A percentile compares a stretch with the other conserved stretches of the same genome.
phyloP scores from a whole-genome alignment of 1,140 invertebrate genomes.

The Argopecten irradians region DNA sequence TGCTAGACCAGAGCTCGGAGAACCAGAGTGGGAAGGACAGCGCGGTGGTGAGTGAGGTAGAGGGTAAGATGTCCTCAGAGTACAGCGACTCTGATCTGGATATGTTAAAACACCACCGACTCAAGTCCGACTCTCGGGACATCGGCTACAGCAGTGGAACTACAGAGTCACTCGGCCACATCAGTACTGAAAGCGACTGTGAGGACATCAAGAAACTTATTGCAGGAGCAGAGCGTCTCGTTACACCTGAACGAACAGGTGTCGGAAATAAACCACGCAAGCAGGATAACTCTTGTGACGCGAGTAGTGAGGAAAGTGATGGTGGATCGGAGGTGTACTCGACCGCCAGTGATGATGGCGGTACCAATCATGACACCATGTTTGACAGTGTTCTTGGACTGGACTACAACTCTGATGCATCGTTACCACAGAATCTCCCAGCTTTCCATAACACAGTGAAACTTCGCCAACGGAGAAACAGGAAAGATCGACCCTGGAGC shows the following conservation, averaged over 20 bases:
- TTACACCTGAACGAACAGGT: constrained; percentile 30
- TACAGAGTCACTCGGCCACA: constrained; percentile 47
- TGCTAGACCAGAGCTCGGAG: constrained; percentile 36
- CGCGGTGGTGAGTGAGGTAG: constrained; percentile 54
- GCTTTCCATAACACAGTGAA: constrained; percentile 48
- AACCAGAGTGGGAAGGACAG: constrained; percentile 53
- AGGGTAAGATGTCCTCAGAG: constrained; percentile 56
- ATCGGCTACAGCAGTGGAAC: constrained; percentile 54
- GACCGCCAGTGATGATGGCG: constrained; percentile 48
- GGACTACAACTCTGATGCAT: constrained; percentile 51
- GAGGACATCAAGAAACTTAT: constrained; percentile 52
- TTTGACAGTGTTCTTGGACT: constrained; percentile 51
- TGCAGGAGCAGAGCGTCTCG: constrained; percentile 46
- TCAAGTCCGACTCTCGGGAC: constrained; percentile 43
- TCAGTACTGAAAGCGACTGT: constrained; percentile 51
- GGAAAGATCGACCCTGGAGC: constrained; percentile 53
- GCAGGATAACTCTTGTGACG: constrained; percentile 48
- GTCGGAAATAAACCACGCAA: constrained; percentile 38
- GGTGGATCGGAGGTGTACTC: constrained; percentile 47
- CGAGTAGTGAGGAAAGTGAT: constrained; percentile 55
- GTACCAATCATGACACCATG: constrained; percentile 31
- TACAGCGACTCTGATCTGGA: constrained; percentile 55
- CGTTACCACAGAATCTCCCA: constrained; percentile 40
- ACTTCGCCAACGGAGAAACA: constrained; percentile 41
- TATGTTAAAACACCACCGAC: constrained; percentile 45